Base-by-base conservation (phyloP, 2,888 invertebrate genomes). In the Dryocosmus kuriphilus region DNA sequence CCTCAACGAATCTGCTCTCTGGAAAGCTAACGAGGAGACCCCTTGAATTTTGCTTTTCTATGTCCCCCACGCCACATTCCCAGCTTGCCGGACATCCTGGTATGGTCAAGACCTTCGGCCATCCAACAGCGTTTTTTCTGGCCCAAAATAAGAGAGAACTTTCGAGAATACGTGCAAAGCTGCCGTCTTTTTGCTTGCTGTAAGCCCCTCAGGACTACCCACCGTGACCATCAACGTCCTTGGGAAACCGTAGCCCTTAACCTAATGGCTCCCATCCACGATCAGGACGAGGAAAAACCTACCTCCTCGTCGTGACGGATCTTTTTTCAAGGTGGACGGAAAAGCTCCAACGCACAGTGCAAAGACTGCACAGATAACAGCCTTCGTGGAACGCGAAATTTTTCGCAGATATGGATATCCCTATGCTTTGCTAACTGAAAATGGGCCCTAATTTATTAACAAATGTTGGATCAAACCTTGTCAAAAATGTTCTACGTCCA, bases 21-120 rank as follows among this genome's bases (percentile, higher is more conserved):
- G 24, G 27, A 30, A 32, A 32, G n/a, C 16, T 4, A 14, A 5
- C 61, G 22, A 22, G n/a, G 22, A 61, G n/a, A 61, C 14, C n/a
- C 22, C n/a, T 14, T n/a, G 14, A 16, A 27, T 22, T 8, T 35
- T 5, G 35, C 35, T 35, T 1, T 35, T 7, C 35, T 35, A 35
- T 8, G 35, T 35, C 8, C 35, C 35, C 35, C 6, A 35, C 2
- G n/a, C n/a, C n/a, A n/a, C 35, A 7, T 35, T 35, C 35, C 35
- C 35, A n/a, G n/a, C 85, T 16, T 32, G 35, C 35, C 35, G 35
- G 35, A 35, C 1, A 35, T 35, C 35, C 1, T 1, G 8, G 6
- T 35, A 35, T 67, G 11, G 84, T 84, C 5, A 83, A 86, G 78
- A 85, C 84, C 16, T 5, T 74, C 1, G 5, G 76, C 80, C 1